Evolutionary conservation across 2,888 invertebrate genomes (phyloP), one percentile per base, ranked within the genome.

Genomic region (Plagodis dolabraria): DNA sequence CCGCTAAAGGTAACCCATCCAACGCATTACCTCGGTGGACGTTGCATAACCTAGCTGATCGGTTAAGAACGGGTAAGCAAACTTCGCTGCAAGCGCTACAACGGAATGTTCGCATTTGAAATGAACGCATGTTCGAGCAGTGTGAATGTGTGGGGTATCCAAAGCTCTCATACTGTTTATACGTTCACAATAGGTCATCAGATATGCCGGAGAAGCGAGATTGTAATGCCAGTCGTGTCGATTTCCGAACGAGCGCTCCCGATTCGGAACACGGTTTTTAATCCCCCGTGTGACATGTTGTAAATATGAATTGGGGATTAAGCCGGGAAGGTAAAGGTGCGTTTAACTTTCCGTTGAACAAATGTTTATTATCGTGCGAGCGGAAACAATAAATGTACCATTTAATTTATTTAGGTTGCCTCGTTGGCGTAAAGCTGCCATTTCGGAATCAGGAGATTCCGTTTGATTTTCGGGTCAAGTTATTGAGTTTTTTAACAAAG

Each of bases 271-370:
- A 50, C 50, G 33, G 11, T 33, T 50, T 50, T 50, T 50, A 50
- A 43, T 50, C 11, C 34, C n/a, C 33, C 5, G 43, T 50, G 50
- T 50, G 50, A 33, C 50, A 43, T 42, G 33, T 33, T 50, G 50
- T 40, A 50, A 42, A 50, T 50, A 43, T 43, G 43, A 50, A 43
- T 43, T 9, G 33, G 11, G 33, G 8, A 33, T 34, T 42, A 42
- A 50, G 8, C 33, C n/a, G 11, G 8, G 8, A 5, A n/a, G 22
- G 33, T 33, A 22, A 45, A 33, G 11, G 45, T 12, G 0, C 0
- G n/a, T 45, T 45, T 45, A 9, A 8, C 12, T 33, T 45, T 33
- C 0, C 12, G 7, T 5, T 7, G 9, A 8, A 9, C 38, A 38
- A 9, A 9, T 38, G 7, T 38, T 38, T 38, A 38, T 38, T 38